Evolutionary conservation across 2,797 vertebrate genomes (phyloP).

Genomic region (Schizothorax lantsangensis): DNA sequence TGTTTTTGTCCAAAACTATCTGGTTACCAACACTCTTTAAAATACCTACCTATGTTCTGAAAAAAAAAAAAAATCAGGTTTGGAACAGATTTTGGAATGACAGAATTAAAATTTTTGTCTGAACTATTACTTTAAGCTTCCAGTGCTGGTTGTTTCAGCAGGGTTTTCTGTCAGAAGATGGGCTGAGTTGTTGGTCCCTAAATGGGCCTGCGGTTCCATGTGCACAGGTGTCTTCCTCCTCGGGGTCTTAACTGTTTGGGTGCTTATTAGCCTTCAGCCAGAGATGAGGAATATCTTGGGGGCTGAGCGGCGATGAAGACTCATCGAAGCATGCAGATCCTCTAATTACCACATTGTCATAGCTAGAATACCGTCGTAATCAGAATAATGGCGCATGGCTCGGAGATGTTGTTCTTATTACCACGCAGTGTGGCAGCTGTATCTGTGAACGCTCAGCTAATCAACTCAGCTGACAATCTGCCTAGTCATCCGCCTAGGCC

Average conservation of each 20-base stretch:
- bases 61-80: background rate
- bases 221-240: slow-evolving; percentile 21
- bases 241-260: slow-evolving; percentile 4
- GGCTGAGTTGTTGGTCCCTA: background rate
- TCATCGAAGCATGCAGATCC: slow-evolving; percentile 56
- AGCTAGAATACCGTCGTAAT: slow-evolving; percentile 58
- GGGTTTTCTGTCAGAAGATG: background rate
- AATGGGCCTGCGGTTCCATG: slow-evolving; percentile 7
- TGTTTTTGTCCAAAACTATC: background rate
- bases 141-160: background rate
- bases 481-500: slow-evolving; percentile 34
- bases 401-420: slow-evolving; percentile 61
- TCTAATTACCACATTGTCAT: slow-evolving; percentile 63
- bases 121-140: background rate
- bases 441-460: slow-evolving; percentile 49
- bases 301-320: slow-evolving; percentile 42
- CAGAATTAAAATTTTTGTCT: background rate
- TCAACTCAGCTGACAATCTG: slow-evolving; percentile 50
- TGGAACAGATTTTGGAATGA: background rate
- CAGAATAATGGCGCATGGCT: slow-evolving; percentile 58
- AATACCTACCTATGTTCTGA: background rate
- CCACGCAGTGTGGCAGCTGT: slow-evolving; percentile 52
- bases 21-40: background rate
- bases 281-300: slow-evolving; percentile 52
- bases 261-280: slow-evolving; percentile 49